phyloP scores from a whole-genome alignment of 2,797 vertebrate genomes.

The Bradypodion ventrale region DNA sequence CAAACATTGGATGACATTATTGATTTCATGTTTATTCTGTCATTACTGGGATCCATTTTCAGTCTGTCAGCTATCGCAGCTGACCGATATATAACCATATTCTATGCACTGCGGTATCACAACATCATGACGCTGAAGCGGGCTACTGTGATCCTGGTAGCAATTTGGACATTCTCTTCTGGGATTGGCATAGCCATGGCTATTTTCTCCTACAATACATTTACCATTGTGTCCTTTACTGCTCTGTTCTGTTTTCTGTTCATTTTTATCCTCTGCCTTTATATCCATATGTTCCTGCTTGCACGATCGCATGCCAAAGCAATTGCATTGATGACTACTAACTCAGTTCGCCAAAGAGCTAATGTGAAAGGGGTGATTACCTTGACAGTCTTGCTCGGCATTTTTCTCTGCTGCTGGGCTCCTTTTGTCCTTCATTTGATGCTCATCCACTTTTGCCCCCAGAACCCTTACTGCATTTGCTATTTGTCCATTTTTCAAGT shows the following conservation, averaged over 20 bases:
- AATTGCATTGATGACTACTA: slow-evolving; percentile 80
- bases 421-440: slow-evolving; percentile 92
- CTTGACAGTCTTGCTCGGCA: slow-evolving; percentile 90
- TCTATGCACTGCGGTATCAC: slow-evolving; percentile 91
- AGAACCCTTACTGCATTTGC: slow-evolving; percentile 93
- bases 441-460: slow-evolving; percentile 86
- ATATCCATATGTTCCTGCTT: slow-evolving; percentile 92
- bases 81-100: slow-evolving; percentile 95
- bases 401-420: slow-evolving; percentile 91
- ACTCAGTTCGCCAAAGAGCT: slow-evolving; percentile 62
- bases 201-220: slow-evolving; percentile 79
- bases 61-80: slow-evolving; percentile 90
- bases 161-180: slow-evolving; percentile 86
- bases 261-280: slow-evolving; percentile 87
- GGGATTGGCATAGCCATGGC: slow-evolving; percentile 83
- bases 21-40: slow-evolving; percentile 90
- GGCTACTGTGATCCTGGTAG: slow-evolving; percentile 72
- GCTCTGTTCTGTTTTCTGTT: slow-evolving; percentile 85
- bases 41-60: slow-evolving; percentile 90
- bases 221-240: slow-evolving; percentile 86
- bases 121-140: slow-evolving; percentile 89
- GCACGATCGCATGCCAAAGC: slow-evolving; percentile 87
- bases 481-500: slow-evolving; percentile 92
- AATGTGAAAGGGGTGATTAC: slow-evolving; percentile 89
- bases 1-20: slow-evolving; percentile 86